A percentile compares a stretch with the other conserved stretches of the same genome.
These are phyloP conservation scores for Aphidius colemani DNA, from an alignment of 2,888 invertebrate species.

Conservation along the genomic window DNA sequence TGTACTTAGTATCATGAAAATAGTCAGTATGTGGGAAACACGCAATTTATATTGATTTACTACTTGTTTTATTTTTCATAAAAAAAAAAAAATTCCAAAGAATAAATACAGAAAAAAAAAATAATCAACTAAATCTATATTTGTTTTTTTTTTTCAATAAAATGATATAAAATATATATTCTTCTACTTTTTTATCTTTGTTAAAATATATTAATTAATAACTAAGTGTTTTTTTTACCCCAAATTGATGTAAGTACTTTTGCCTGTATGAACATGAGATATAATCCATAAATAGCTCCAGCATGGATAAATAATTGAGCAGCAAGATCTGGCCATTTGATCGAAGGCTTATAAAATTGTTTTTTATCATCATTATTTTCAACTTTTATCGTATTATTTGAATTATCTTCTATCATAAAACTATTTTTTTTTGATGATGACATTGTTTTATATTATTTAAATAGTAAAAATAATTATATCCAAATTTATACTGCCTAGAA, in stretches of 20 bases:
- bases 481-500: background rate
- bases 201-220: too few species aligned
- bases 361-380: background rate
- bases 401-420: background rate
- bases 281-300: conserved; percentile 73
- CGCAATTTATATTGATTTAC: background rate
- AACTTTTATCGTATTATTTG: conserved; percentile 10
- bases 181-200: background rate
- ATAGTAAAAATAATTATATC: background rate
- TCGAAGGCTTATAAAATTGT: conserved; percentile 64
- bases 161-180: background rate
- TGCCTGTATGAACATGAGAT: conserved; percentile 67
- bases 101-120: too few species aligned
- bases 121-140: too few species aligned
- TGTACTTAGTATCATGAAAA: too few species aligned
- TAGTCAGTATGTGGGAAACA: too few species aligned
- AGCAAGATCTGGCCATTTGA: conserved; percentile 75
- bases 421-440: background rate
- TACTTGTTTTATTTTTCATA: too few species aligned
- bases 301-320: conserved; percentile 74
- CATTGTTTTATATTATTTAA: background rate
- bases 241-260: conserved; percentile 71
- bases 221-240: conserved; percentile 66
- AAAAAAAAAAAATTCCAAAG: too few species aligned
- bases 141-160: background rate